Percentiles rank a stretch among this genome's conserved stretches.
Evolutionary conservation across 2,797 vertebrate genomes (phyloP).

Genomic region (Eurystomus glaucurus): DNA sequence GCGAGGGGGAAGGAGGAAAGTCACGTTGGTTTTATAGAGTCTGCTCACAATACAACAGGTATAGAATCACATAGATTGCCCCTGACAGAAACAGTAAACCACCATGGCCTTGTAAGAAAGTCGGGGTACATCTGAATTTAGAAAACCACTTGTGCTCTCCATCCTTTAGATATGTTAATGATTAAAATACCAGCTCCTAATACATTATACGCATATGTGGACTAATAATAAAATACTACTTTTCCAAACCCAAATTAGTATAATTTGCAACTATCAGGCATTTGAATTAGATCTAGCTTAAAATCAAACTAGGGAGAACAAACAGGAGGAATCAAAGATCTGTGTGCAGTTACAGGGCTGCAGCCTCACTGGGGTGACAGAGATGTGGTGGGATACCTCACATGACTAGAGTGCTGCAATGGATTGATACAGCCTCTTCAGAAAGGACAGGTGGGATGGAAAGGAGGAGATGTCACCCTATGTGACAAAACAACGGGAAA

Average conservation of each 20-base stretch:
- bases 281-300: background rate
- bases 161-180: background rate
- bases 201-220: background rate
- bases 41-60: background rate
- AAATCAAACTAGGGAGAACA: background rate
- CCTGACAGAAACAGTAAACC: background rate
- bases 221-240: background rate
- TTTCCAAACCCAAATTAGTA: background rate
- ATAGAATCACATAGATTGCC: background rate
- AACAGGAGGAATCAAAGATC: background rate
- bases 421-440: background rate
- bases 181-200: background rate
- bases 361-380: background rate
- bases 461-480: background rate
- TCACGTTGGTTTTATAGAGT: background rate
- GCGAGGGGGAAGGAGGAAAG: background rate
- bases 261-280: background rate
- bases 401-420: fast-evolving
- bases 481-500: background rate
- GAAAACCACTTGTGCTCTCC: background rate
- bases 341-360: background rate
- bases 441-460: background rate
- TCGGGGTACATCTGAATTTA: background rate
- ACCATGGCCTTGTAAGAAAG: background rate
- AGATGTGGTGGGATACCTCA: background rate